Conservation (phyloP, 2,113 vertebrate genomes). For the Heterotilapia buettikoferi region DNA sequence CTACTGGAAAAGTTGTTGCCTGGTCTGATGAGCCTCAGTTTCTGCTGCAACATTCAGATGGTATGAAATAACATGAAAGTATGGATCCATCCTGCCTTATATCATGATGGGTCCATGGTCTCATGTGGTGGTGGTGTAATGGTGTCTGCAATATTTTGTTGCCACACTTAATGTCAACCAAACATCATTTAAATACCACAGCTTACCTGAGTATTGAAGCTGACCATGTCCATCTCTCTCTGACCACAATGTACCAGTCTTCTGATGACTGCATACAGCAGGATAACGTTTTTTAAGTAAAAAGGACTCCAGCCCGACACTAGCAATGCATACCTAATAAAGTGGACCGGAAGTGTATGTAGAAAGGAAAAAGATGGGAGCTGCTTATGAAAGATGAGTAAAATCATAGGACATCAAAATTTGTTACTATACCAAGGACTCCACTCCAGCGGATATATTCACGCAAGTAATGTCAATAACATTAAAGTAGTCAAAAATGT, state of each 20-base stretch:
- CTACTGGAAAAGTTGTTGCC: neutral
- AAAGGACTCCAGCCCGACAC: neutral
- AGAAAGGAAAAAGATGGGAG: neutral
- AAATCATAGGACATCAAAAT: neutral
- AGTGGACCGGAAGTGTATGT: neutral
- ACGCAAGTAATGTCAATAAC: neutral
- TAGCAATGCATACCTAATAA: neutral
- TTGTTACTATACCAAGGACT: neutral
- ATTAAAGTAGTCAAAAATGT: neutral
- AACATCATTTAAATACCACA: neutral
- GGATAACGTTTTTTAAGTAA: no score
- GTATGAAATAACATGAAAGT: neutral
- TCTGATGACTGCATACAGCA: neutral
- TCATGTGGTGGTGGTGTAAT: neutral
- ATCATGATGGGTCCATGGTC: neutral
- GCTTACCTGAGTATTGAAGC: neutral
- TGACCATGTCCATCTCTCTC: accelerated
- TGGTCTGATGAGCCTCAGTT: neutral
- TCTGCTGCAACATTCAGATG: neutral
- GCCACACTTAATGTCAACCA: accelerated
- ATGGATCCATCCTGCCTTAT: neutral
- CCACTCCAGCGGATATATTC: neutral
- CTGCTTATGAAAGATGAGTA: neutral
- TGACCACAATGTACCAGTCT: neutral
- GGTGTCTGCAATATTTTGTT: neutral